phyloP scores from a whole-genome alignment of 2,113 vertebrate genomes.

The Sterrhoptilus dennistouni region DNA sequence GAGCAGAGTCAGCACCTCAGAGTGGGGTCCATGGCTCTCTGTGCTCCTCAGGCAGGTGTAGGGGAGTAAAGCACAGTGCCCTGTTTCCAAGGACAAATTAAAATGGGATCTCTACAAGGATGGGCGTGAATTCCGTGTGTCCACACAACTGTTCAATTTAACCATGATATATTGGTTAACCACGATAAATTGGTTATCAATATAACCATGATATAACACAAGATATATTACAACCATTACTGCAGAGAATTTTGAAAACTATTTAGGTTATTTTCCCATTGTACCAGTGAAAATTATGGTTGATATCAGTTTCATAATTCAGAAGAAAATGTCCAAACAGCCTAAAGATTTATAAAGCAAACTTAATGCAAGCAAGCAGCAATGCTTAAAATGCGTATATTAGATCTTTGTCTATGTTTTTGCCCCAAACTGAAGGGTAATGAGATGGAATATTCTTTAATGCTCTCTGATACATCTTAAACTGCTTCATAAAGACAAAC shows the following conservation, averaged over 20 bases:
- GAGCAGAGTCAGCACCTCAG: neutral
- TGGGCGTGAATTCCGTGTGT: rapidly evolving
- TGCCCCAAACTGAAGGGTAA: neutral
- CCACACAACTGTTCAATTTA: neutral
- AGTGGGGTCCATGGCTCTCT: neutral
- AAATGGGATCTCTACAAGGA: neutral
- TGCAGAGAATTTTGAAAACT: neutral
- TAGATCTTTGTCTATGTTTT: neutral
- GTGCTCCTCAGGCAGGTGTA: neutral
- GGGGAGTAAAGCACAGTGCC: neutral
- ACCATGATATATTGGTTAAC: neutral
- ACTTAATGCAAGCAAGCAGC: neutral
- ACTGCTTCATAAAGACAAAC: neutral
- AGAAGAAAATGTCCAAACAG: neutral
- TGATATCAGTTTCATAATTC: neutral
- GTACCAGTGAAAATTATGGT: neutral
- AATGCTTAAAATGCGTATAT: neutral
- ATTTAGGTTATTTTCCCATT: neutral
- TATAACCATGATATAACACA: neutral
- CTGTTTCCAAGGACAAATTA: neutral
- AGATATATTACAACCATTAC: neutral
- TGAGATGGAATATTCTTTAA: neutral
- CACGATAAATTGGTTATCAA: neutral
- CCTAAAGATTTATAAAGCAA: neutral
- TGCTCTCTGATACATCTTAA: neutral